Percentiles rank a stretch among this genome's conserved stretches.
Conservation (phyloP, 1,140 invertebrate genomes). For the Lordiphosa stackelbergi region DNA sequence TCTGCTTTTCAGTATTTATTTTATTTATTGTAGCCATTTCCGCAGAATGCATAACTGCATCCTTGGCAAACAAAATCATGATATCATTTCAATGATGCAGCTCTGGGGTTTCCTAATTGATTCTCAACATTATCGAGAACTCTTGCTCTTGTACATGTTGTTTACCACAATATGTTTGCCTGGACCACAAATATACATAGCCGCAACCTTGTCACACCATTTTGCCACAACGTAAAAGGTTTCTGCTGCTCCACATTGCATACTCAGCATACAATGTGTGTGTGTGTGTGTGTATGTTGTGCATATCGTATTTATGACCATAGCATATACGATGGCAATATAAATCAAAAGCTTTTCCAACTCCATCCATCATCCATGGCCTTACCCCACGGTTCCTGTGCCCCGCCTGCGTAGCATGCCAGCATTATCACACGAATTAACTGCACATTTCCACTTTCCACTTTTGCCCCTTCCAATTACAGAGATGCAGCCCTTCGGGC, state of each 20-base stretch:
- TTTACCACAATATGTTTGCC: constrained; percentile 47
- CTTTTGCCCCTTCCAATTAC: constrained; percentile 42
- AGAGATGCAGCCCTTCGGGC: constrained; percentile 35
- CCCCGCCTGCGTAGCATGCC: constrained; percentile 14
- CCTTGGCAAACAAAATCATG: not conserved
- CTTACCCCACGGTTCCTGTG: not conserved
- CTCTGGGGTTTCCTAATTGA: constrained; percentile 45
- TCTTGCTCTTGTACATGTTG: constrained; percentile 45
- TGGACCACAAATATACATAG: constrained; percentile 29
- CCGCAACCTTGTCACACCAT: constrained; percentile 35
- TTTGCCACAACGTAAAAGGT: constrained; percentile 16
- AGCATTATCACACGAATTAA: constrained; percentile 66
- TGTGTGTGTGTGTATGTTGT: not conserved
- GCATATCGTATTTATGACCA: constrained; percentile 48
- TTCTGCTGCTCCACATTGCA: constrained; percentile 9
- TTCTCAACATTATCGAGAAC: constrained; percentile 43
- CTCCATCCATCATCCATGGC: constrained; percentile 68
- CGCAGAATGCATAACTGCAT: too few species aligned
- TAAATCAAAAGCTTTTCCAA: constrained; percentile 72
- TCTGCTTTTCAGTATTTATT: too few species aligned
- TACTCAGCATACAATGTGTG: constrained; percentile 8
- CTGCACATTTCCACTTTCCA: constrained; percentile 61
- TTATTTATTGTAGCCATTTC: too few species aligned
- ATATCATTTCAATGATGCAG: constrained; percentile 17
- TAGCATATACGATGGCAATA: constrained; percentile 61